A percentile compares a stretch with the other conserved stretches of the same genome.
phyloP scores from a whole-genome alignment of 2,797 vertebrate species.

The Liparis tanakae region DNA sequence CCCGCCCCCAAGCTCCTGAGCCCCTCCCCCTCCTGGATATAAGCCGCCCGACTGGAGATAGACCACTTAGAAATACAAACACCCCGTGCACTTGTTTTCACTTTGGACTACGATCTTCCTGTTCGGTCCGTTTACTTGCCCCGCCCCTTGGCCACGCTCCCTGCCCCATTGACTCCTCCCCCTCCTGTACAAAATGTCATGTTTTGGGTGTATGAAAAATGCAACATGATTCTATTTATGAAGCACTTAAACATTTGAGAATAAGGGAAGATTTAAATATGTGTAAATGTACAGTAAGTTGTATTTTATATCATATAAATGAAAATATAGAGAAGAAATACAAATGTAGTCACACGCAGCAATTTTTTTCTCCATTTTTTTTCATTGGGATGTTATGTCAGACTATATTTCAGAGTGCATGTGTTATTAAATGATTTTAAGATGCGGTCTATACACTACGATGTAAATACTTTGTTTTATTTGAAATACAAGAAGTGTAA shows the following conservation, averaged over 20 bases:
- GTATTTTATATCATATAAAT: constrained; percentile 95
- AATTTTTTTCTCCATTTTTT: constrained; percentile 51
- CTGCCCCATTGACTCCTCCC: constrained; percentile 28
- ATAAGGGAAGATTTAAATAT: constrained; percentile 87
- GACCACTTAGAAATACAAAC: constrained; percentile 36
- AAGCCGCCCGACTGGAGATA: constrained; percentile 39
- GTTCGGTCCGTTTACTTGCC: constrained; percentile 46
- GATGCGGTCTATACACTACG: constrained; percentile 86
- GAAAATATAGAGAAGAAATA: constrained; percentile 87
- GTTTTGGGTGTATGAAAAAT: constrained; percentile 92
- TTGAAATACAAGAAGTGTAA: constrained; percentile 92
- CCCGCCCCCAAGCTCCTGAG: neutral
- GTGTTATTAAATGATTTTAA: constrained; percentile 88
- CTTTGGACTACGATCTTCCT: constrained; percentile 70
- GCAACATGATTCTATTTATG: constrained; percentile 92
- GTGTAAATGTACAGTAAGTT: constrained; percentile 92
- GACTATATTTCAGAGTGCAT: constrained; percentile 90
- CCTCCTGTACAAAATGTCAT: constrained; percentile 85
- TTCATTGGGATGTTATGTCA: constrained; percentile 77
- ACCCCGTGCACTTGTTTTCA: constrained; percentile 88
- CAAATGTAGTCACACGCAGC: constrained; percentile 79
- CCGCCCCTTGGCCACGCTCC: constrained; percentile 18
- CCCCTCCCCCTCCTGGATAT: constrained; percentile 47
- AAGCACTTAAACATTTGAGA: constrained; percentile 92
- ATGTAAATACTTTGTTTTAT: constrained; percentile 89